Conservation (phyloP, 53 echinoderm and acorn worm genomes). For the Glandiceps talaboti region DNA sequence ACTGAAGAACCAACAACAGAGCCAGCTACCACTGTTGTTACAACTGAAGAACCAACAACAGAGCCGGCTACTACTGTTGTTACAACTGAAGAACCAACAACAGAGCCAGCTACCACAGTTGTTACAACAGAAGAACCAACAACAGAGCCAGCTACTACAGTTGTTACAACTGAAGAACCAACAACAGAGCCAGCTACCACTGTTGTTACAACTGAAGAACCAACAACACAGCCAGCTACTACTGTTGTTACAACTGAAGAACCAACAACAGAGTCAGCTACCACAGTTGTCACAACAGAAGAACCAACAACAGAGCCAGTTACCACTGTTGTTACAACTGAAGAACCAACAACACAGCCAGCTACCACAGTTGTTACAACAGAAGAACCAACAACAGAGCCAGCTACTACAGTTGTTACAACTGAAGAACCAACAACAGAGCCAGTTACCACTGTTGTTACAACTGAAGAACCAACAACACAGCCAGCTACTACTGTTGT, state of each 20-base stretch:
- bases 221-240: background rate
- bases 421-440: background rate
- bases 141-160: background rate
- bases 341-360: too few relatives aligned
- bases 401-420: background rate
- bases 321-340: too few relatives aligned
- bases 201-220: background rate
- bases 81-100: background rate
- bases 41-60: background rate
- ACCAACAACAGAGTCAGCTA: background rate
- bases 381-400: background rate
- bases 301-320: too few relatives aligned
- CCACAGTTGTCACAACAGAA: background rate
- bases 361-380: too few relatives aligned
- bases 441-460: background rate
- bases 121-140: background rate
- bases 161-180: background rate
- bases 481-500: too few relatives aligned
- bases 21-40: background rate
- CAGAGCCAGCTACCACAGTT: background rate
- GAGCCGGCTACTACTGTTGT: background rate
- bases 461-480: background rate
- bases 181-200: background rate
- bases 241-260: background rate
- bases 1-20: background rate